These are phyloP conservation scores for Nothoprocta perdicaria DNA, from an alignment of 2,113 vertebrate genomes.

Conservation along the genomic window DNA sequence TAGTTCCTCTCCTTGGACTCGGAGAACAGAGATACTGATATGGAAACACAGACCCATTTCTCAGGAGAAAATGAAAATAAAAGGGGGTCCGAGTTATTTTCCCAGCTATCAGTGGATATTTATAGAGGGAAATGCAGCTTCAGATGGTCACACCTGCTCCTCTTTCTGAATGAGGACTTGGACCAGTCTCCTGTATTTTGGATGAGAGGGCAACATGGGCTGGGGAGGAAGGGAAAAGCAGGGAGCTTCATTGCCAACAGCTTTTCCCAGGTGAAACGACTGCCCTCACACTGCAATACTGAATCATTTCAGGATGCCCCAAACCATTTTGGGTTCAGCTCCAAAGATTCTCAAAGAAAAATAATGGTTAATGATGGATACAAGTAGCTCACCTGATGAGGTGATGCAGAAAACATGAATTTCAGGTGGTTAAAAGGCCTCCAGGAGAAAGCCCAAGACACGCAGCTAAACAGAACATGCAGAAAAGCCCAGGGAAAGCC, in stretches of 20 bases:
- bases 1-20: background rate
- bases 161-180: background rate
- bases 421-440: background rate
- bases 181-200: background rate
- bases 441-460: background rate
- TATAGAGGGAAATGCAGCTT: background rate
- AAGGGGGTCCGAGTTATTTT: background rate
- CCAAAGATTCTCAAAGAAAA: background rate
- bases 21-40: background rate
- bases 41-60: fast-evolving
- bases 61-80: background rate
- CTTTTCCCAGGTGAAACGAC: background rate
- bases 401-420: conserved; percentile 1
- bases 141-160: background rate
- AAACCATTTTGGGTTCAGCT: background rate
- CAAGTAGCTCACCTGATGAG: background rate
- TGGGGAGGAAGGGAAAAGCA: background rate
- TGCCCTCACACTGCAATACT: background rate
- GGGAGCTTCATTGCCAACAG: too few relatives aligned
- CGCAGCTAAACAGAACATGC: background rate
- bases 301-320: background rate
- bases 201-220: background rate
- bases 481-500: background rate
- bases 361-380: background rate
- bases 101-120: background rate